Base-by-base conservation (phyloP, 1,140 invertebrate genomes). In the Holcopasites calliopsidis region DNA sequence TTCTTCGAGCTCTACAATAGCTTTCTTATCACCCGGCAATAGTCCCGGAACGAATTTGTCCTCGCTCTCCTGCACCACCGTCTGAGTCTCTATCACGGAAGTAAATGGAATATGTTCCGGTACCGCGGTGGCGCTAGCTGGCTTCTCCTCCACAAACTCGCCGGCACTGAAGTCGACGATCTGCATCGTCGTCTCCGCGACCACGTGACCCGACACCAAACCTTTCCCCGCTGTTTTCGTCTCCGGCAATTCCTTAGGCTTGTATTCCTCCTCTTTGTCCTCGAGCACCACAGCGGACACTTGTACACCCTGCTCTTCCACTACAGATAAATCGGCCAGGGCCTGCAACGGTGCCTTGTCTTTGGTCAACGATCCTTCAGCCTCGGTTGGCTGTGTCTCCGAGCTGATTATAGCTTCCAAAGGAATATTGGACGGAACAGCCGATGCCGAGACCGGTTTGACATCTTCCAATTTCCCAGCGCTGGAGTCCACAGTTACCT, bases 261-360 rank as follows among this genome's bases (percentile, higher is more conserved):
- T 83, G 52, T 91, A 92, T 55, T 86, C 80, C 16, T 68, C 86
- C 86, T 93, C 93, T 85, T 93, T 93, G 62, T 94, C 93, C 31
- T 90, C 90, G 33, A 86, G 79, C 7, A 80, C 82, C 2, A 92
- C 79, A 18, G 90, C 80, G 5, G 88, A 88, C n/a, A 92, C 77
- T 49, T 88, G 62, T 52, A 92, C 16, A 68, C 88, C 76, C 85
- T 89, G 84, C 61, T 88, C 78, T 75, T 90, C 88, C 18, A 85
- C 80, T 10, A 92, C 13, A 5, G 83, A 82, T 7, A 91, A 55
- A 76, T 91, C 87, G 44, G 90, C 91, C 50, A 76, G 75, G 21
- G 80, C 85, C 85, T 85, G 72, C 0, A 73, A 65, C 7, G 89
- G 90, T 23, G 69, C 57, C 76, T 83, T 88, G 40, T 87, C 78